Evolutionary conservation across 64 coral and sea anemone species (phyloP), one percentile per base, ranked within the genome.

Genomic region (Acropora tenuis): DNA sequence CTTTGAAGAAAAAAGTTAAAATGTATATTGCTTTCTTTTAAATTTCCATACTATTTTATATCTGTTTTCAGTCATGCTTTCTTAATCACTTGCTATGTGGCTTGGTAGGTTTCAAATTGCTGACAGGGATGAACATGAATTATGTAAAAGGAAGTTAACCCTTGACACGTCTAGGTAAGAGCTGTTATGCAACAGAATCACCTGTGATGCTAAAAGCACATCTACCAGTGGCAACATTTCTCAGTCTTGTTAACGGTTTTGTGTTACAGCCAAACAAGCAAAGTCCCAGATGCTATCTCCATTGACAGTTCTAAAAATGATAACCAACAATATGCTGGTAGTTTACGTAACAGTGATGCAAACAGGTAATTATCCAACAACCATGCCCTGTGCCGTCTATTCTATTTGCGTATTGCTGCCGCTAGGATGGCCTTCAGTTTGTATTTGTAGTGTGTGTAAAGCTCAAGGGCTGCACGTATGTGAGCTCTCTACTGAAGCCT

Each of bases 271-370:
- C 1, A 75, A 47, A 42, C 73, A 11, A 75, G 20, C 73, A 75
- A 75, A 30, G 73, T 75, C 73, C 73, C 20, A 75, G 73, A 44
- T 75, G 17, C 41, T 75, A 75, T 40, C 42, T 18, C 19, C 73
- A 18, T 75, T 41, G 73, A 75, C 73, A 75, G 73, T 75, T 75
- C 73, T 20, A 40, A 75, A 75, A 40, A 75, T 20, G 73, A 75
- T 1, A 40, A 20, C 6, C 73, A 75, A 75, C 73, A 75, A 41
- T 20, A 40, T 75, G 73, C 19, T 43, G 50, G 50, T 52, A 52
- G 50, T 52, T 52, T 52, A 52, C 50, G 50, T 52, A 7, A 52
- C 50, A 52, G 50, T 75, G 19, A 8, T 75, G 73, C 41, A 75
- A 52, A 52, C 50, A 52, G 50, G 50, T 52, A 52, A 52, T 52